A percentile compares a stretch with the other conserved stretches of the same genome.
These are phyloP conservation scores for Habrosyne pyritoides DNA, from an alignment of 2,888 invertebrate genomes.

Conservation along the genomic window DNA sequence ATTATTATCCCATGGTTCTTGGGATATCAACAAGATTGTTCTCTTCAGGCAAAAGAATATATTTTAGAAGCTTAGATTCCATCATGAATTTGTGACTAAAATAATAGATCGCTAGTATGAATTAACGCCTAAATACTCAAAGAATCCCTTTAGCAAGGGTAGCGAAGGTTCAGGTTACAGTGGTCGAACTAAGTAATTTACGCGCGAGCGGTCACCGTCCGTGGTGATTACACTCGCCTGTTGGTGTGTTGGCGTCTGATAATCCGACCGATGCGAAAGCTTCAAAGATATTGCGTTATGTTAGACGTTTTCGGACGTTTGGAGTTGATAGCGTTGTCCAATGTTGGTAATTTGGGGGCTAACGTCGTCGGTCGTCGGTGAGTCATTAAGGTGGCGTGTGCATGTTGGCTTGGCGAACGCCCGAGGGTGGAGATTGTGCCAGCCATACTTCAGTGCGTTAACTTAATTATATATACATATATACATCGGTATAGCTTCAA, in stretches of 20 bases:
- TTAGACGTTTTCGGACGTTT: slow-evolving; percentile 29
- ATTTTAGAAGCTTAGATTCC: no score
- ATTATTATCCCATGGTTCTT: no score
- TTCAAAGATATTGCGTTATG: slow-evolving; percentile 33
- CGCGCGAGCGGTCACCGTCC: slow-evolving; percentile 79
- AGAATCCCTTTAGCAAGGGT: slow-evolving; percentile 8
- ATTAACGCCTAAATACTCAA: slow-evolving; percentile 1
- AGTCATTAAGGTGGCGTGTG: slow-evolving; percentile 72
- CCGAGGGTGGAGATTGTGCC: slow-evolving; percentile 51
- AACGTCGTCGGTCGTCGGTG: slow-evolving; percentile 44
- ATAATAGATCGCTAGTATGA: background rate
- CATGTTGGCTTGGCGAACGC: slow-evolving; percentile 55
- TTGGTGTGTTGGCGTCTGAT: slow-evolving; percentile 68
- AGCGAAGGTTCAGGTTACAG: slow-evolving; percentile 37
- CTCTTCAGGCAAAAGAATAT: no score
- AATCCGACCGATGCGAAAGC: slow-evolving; percentile 60
- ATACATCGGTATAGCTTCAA: slow-evolving; percentile 17
- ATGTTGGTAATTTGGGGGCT: slow-evolving; percentile 42
- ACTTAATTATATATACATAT: slow-evolving; percentile 62
- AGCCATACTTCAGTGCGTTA: slow-evolving; percentile 56
- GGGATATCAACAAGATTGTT: no score
- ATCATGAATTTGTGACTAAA: background rate
- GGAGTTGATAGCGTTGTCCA: slow-evolving; percentile 49
- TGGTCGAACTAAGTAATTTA: slow-evolving; percentile 70
- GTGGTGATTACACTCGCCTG: slow-evolving; percentile 75